These are phyloP conservation scores for Diploscapter pachys DNA, from an alignment of 1,140 invertebrate genomes.

Conservation along the genomic window DNA sequence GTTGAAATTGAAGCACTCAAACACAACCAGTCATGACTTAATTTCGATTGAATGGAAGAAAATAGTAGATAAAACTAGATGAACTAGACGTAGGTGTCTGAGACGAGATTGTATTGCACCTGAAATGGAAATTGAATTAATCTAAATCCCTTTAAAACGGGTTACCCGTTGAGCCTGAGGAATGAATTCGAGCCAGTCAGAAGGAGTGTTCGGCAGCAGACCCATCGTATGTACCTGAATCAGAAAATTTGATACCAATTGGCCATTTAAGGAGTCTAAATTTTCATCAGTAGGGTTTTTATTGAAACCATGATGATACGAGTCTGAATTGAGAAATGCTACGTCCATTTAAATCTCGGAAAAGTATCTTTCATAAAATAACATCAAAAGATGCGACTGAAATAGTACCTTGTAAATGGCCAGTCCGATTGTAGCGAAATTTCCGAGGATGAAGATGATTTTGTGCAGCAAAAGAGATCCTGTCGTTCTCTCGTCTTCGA, in stretches of 20 bases:
- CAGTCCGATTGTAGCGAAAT: conserved; percentile 83
- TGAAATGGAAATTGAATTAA: too few species aligned
- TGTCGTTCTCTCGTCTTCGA: conserved; percentile 23
- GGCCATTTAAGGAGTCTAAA: neutral
- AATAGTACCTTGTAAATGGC: conserved; percentile 82
- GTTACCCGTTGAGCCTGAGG: conserved; percentile 22
- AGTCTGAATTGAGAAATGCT: neutral
- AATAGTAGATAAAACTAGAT: neutral
- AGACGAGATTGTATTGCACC: conserved; percentile 5
- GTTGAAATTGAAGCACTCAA: neutral
- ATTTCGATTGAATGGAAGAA: neutral
- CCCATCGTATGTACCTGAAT: conserved; percentile 81
- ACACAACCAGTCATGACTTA: too few species aligned
- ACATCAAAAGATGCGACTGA: conserved; percentile 55
- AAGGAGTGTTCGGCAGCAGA: conserved; percentile 88
- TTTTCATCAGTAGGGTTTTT: neutral
- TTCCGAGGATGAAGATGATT: conserved; percentile 88
- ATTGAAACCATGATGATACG: neutral
- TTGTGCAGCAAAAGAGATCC: conserved; percentile 70
- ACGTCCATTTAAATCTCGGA: neutral
- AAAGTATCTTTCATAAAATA: neutral
- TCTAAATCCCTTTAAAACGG: too few species aligned
- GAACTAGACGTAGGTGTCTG: conserved; percentile 13
- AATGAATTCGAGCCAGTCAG: conserved; percentile 96
- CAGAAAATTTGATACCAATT: neutral